phyloP scores from a whole-genome alignment of 2,888 invertebrate species.

The Lamellibrachia satsuma region DNA sequence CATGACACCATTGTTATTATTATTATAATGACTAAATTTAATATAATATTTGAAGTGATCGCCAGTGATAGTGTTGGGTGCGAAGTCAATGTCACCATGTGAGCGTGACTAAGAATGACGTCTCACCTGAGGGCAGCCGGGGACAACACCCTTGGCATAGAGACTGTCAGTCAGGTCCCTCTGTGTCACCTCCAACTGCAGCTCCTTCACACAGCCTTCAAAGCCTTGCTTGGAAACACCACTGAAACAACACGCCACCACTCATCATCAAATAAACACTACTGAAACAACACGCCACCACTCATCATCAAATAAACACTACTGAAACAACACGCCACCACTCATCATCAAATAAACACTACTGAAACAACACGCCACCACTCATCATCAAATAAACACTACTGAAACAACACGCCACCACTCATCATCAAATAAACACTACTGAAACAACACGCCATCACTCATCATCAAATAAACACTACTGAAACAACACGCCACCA shows the following conservation, averaged over 20 bases:
- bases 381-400: no score
- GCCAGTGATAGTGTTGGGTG: no score
- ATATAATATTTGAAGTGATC: no score
- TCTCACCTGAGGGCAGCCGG: constrained; percentile 84
- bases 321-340: no score
- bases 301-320: neutral
- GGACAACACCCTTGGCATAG: constrained; percentile 82
- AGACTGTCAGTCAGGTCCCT: constrained; percentile 82
- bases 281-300: neutral
- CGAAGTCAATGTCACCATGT: neutral
- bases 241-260: constrained; percentile 54
- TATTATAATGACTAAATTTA: no score
- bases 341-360: no score
- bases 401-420: no score
- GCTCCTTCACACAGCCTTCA: constrained; percentile 91
- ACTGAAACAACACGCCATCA: no score
- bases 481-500: neutral
- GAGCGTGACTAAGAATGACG: neutral
- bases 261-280: neutral
- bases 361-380: no score
- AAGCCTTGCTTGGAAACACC: constrained; percentile 76
- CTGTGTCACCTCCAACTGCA: constrained; percentile 77
- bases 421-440: no score
- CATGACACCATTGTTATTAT: no score
- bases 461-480: no score